These are phyloP conservation scores for Dasyurus viverrinus DNA, from an alignment of 2,113 vertebrate species.

Conservation along the genomic window DNA sequence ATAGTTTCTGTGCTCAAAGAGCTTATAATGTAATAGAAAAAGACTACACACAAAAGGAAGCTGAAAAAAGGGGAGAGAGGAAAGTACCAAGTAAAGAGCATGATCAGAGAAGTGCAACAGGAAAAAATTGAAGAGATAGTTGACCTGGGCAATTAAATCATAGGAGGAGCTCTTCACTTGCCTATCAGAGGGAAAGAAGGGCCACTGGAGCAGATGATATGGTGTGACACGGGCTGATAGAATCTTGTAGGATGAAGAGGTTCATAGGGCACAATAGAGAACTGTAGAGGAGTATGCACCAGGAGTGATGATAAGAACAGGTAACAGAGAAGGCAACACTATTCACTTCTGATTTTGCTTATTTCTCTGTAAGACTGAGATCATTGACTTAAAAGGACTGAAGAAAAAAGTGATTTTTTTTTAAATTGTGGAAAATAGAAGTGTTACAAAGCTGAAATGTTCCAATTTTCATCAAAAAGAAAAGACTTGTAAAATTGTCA, in stretches of 20 bases:
- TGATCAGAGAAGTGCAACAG: background rate
- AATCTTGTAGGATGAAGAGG: background rate
- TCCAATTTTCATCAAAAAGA: background rate
- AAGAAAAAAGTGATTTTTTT: background rate
- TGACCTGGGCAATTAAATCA: background rate
- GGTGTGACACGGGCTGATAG: background rate
- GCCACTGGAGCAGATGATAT: background rate
- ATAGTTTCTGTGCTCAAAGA: background rate
- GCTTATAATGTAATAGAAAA: background rate
- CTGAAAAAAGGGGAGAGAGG: background rate
- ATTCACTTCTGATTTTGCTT: no score
- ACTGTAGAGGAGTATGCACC: background rate
- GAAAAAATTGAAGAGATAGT: background rate
- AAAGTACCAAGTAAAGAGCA: background rate
- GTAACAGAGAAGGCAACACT: background rate
- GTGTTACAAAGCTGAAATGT: background rate
- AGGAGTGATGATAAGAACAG: background rate
- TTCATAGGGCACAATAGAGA: background rate
- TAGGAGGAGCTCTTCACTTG: background rate
- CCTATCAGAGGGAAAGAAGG: background rate
- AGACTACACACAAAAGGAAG: background rate
- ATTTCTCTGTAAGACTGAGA: background rate
- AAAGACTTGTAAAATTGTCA: background rate
- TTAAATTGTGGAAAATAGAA: background rate
- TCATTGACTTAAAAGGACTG: background rate